A percentile compares a stretch with the other conserved stretches of the same genome.
These are phyloP conservation scores for Abramis brama DNA, from an alignment of 2,113 vertebrate species.

Conservation along the genomic window DNA sequence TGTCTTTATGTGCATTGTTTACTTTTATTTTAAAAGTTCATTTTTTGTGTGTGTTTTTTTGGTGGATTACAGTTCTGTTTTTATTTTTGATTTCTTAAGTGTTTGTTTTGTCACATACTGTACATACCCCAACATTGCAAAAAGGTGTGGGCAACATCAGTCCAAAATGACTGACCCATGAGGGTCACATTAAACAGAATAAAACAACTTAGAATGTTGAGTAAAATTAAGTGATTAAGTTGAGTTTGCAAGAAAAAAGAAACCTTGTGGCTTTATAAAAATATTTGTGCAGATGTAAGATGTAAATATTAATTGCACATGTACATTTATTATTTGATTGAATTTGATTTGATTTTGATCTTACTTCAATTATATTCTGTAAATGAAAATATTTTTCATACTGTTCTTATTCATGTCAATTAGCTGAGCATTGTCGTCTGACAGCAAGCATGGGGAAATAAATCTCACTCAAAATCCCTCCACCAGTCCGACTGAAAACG, in stretches of 20 bases:
- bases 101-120: background rate
- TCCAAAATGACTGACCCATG: background rate
- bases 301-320: background rate
- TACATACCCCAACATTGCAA: background rate
- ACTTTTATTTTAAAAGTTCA: background rate
- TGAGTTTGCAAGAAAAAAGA: background rate
- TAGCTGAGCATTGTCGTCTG: background rate
- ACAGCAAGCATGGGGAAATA: background rate
- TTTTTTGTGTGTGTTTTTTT: background rate
- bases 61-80: background rate
- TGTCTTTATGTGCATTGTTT: background rate
- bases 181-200: background rate
- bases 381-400: background rate
- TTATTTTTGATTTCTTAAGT: background rate
- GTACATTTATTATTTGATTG: background rate
- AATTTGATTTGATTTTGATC: background rate
- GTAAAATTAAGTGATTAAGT: background rate
- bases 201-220: background rate
- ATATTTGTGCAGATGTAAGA: background rate
- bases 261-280: too few species aligned
- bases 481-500: background rate
- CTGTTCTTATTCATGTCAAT: background rate
- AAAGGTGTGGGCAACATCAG: background rate
- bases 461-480: background rate
- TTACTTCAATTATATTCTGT: background rate